phyloP scores from a whole-genome alignment of 2,888 invertebrate species.

The Noctua pronuba region DNA sequence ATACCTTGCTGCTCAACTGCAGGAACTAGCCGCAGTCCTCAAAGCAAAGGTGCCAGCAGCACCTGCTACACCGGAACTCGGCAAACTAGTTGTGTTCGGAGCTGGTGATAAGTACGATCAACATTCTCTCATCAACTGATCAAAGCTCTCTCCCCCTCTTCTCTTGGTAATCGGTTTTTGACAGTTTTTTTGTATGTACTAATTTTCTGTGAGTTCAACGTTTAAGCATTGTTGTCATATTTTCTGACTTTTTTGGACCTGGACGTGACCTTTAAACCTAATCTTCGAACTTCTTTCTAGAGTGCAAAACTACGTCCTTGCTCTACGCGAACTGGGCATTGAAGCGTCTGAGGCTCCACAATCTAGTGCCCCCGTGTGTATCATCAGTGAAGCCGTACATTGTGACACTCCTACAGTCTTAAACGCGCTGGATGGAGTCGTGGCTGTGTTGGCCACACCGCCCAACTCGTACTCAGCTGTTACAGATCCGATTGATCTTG shows the following conservation, averaged over 20 bases:
- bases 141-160: background rate
- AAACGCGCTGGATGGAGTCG: conserved; percentile 85
- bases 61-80: conserved; percentile 84
- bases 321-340: conserved; percentile 93
- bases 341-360: conserved; percentile 83
- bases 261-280: background rate
- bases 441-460: conserved; percentile 92
- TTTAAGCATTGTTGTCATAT: background rate
- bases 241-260: background rate
- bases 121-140: background rate
- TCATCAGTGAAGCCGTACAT: conserved; percentile 89
- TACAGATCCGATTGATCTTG: conserved; percentile 94
- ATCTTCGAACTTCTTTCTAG: conserved; percentile 74
- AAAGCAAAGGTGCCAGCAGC: conserved; percentile 80
- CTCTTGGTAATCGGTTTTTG: background rate
- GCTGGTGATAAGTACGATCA: conserved; percentile 86
- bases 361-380: conserved; percentile 82
- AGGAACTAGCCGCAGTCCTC: conserved; percentile 83
- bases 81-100: conserved; percentile 86
- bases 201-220: background rate
- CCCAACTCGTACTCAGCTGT: conserved; percentile 96
- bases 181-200: background rate
- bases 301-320: conserved; percentile 92
- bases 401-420: conserved; percentile 86
- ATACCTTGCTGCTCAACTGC: conserved; percentile 92